Evolutionary conservation across 2,888 invertebrate species (phyloP).

Genomic region (Sepioteuthis lessoniana): DNA sequence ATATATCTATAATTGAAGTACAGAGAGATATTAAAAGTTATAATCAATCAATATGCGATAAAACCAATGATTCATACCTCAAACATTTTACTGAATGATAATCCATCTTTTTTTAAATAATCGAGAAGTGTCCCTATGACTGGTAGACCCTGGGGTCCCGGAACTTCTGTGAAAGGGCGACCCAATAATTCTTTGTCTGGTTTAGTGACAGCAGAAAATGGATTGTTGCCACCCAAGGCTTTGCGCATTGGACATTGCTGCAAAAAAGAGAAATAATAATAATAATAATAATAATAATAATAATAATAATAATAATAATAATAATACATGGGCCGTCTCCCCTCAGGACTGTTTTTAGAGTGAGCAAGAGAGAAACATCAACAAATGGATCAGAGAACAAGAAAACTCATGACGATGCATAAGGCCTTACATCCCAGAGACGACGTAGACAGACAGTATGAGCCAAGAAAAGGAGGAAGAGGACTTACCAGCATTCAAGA

Average conservation of each 20-base stretch:
- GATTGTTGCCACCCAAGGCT: slow-evolving; percentile 56
- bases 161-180: slow-evolving; percentile 65
- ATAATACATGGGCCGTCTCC: too few relatives aligned
- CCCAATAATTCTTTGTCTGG: slow-evolving; percentile 49
- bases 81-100: slow-evolving; percentile 73
- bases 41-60: background rate
- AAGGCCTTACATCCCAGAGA: too few relatives aligned
- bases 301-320: background rate
- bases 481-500: too few relatives aligned
- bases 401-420: too few relatives aligned
- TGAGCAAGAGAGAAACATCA: too few relatives aligned
- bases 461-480: too few relatives aligned
- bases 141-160: slow-evolving; percentile 72
- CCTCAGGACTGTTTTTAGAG: too few relatives aligned
- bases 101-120: slow-evolving; percentile 72
- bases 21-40: too few relatives aligned
- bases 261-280: background rate
- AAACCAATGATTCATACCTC: slow-evolving; percentile 64
- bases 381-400: too few relatives aligned
- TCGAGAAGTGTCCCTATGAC: slow-evolving; percentile 69
- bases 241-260: slow-evolving; percentile 63
- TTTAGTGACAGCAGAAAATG: slow-evolving; percentile 50
- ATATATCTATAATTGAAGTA: too few relatives aligned
- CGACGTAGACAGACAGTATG: too few relatives aligned
- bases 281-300: too few relatives aligned